Conservation (phyloP, 2,797 vertebrate genomes). For the Acanthurus lineatus region DNA sequence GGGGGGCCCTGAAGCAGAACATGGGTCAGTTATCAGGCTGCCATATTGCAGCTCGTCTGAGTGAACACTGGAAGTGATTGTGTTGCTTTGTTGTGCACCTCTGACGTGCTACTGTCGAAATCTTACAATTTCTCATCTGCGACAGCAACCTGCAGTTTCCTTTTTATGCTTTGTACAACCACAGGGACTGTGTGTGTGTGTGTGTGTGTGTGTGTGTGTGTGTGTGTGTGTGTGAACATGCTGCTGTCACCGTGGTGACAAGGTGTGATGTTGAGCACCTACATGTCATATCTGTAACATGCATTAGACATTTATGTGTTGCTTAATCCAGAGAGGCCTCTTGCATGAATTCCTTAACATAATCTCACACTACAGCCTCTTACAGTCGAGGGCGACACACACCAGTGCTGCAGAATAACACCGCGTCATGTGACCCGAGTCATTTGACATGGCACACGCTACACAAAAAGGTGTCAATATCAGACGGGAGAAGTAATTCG, state of each 20-base stretch:
- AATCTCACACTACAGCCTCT: too few species aligned
- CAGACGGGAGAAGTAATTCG: not conserved
- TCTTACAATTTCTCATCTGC: not conserved
- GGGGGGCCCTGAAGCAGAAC: not conserved
- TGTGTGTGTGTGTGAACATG: not conserved
- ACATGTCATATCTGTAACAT: not conserved
- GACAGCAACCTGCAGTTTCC: not conserved
- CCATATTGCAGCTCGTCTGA: not conserved
- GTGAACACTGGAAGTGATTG: not conserved
- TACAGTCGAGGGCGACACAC: too few species aligned
- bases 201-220: too few species aligned
- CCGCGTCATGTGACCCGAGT: not conserved
- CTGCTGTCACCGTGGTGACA: not conserved
- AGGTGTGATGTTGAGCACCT: not conserved
- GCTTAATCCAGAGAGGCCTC: not conserved
- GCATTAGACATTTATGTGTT: not conserved
- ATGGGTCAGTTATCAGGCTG: slow-evolving; percentile 1
- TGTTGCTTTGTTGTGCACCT: not conserved
- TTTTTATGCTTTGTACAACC: too few species aligned
- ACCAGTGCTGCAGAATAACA: too few species aligned
- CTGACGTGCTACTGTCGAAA: not conserved
- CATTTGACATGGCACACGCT: not conserved
- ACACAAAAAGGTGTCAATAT: not conserved
- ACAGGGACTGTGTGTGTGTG: too few species aligned
- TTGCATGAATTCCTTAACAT: not conserved